phyloP scores from a whole-genome alignment of 2,888 invertebrate genomes.

The Epinotia nisella region DNA sequence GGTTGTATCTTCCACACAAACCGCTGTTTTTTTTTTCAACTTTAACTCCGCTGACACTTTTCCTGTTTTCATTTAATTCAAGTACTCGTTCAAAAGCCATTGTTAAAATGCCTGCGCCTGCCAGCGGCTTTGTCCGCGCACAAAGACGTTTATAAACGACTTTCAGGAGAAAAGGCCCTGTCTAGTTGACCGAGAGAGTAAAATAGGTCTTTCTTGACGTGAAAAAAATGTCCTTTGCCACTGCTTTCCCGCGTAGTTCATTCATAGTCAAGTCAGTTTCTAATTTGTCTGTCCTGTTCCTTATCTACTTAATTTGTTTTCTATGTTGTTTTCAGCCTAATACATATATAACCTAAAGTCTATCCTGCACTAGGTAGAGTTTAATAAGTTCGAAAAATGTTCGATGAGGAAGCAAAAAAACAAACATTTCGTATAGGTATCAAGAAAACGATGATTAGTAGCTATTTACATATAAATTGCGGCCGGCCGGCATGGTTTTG shows the following conservation, averaged over 20 bases:
- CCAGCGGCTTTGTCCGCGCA: conserved; percentile 1
- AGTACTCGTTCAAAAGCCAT: conserved; percentile 4
- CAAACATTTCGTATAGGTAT: no score
- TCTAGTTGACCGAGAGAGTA: neutral
- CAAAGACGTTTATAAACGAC: conserved; percentile 14
- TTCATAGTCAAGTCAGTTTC: no score
- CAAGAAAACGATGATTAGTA: no score
- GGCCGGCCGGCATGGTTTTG: no score
- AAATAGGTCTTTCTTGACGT: neutral
- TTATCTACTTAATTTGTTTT: no score
- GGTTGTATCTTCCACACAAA: no score
- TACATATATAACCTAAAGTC: no score
- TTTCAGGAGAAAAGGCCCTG: neutral
- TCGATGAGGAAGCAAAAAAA: no score
- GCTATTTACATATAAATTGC: no score
- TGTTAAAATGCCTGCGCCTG: neutral
- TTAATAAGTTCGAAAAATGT: no score
- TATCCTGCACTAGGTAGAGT: no score
- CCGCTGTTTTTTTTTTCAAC: neutral
- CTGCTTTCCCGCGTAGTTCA: neutral
- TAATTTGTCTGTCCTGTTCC: no score
- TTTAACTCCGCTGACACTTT: neutral
- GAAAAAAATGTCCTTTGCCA: neutral
- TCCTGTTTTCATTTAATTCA: neutral
- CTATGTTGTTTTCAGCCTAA: neutral